A percentile compares a stretch with the other conserved stretches of the same genome.
phyloP scores from a whole-genome alignment of 2,888 invertebrate species.

The Alloscopus bannaensis region DNA sequence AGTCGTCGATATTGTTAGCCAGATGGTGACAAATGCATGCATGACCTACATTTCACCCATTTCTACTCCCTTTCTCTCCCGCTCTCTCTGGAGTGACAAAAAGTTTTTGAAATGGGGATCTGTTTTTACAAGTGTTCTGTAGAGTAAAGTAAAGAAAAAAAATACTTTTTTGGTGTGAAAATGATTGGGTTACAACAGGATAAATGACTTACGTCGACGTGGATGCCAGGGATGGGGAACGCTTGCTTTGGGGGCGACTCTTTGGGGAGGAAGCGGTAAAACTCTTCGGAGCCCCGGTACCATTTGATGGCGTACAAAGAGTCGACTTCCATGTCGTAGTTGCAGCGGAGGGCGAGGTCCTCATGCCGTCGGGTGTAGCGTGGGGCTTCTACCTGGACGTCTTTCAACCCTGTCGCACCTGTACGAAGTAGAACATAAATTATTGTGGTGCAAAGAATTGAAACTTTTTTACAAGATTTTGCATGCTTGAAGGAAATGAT shows the following conservation, averaged over 20 bases:
- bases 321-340: conserved; percentile 66
- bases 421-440: conserved; percentile 9
- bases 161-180: no score
- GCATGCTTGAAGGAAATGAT: no score
- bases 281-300: conserved; percentile 67
- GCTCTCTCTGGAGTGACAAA: no score
- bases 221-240: conserved; percentile 55
- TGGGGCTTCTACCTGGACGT: conserved; percentile 59
- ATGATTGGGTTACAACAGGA: no score
- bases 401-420: conserved; percentile 67
- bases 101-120: no score
- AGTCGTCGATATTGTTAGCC: no score
- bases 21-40: conserved; percentile 36
- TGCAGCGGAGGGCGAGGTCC: conserved; percentile 66
- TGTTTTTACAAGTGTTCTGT: no score
- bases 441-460: conserved; percentile 20
- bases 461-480: conserved; percentile 16
- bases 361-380: conserved; percentile 64
- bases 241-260: conserved; percentile 62
- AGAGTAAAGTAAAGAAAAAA: no score
- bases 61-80: no score
- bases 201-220: conserved; percentile 57
- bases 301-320: conserved; percentile 68
- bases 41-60: not conserved
- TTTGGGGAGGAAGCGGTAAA: conserved; percentile 66